Evolutionary conservation across 2,797 vertebrate species (phyloP).

Genomic region (Aldrovandia affinis): DNA sequence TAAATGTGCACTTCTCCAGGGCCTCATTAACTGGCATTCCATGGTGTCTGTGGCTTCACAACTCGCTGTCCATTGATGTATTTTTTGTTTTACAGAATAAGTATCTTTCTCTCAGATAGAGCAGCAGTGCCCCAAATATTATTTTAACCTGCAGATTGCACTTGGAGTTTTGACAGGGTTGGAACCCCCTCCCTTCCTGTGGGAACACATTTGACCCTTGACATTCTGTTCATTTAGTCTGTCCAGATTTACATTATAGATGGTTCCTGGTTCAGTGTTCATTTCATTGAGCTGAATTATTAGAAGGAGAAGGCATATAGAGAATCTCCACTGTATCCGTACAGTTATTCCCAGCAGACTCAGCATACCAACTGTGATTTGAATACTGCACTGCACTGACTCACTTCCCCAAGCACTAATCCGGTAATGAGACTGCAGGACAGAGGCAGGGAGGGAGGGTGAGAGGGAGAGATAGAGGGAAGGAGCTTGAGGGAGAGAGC

Average conservation of each 20-base stretch:
- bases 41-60: not conserved
- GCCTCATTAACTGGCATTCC: too few species aligned
- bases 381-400: slow-evolving; percentile 17
- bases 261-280: not conserved
- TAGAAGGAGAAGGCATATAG: not conserved
- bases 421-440: slow-evolving; percentile 29
- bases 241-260: not conserved
- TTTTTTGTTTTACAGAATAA: not conserved
- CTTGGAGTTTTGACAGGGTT: not conserved
- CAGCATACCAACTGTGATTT: not conserved
- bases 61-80: not conserved
- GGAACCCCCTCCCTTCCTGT: too few species aligned
- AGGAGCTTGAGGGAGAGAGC: too few species aligned
- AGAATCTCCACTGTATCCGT: not conserved
- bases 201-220: not conserved
- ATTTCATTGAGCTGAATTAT: too few species aligned
- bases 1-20: not conserved
- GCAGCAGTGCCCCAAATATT: not conserved
- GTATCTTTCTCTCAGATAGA: not conserved
- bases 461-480: not conserved
- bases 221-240: not conserved
- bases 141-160: not conserved
- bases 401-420: slow-evolving; percentile 27
- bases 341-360: not conserved
- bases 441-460: not conserved